phyloP scores from a whole-genome alignment of 2,113 vertebrate species.

The Elgaria multicarinata region DNA sequence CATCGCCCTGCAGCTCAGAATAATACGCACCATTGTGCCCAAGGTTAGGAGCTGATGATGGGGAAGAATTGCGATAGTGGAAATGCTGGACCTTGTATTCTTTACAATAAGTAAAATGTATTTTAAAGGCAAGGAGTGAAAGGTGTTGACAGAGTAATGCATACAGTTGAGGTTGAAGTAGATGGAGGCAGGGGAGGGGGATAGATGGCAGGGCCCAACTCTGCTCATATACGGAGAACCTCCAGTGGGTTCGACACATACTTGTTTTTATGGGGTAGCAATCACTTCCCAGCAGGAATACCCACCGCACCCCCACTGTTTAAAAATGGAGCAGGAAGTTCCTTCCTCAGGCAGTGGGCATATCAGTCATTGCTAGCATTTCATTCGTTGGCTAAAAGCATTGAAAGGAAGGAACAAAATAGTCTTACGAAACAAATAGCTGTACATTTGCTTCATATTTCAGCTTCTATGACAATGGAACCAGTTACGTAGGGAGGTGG shows the following conservation, averaged over 20 bases:
- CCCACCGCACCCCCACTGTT: neutral
- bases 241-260: neutral
- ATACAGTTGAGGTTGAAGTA: neutral
- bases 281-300: neutral
- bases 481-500: no score
- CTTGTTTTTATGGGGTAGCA: no score
- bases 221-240: neutral
- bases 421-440: no score
- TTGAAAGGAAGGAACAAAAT: no score
- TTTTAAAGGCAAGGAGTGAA: neutral
- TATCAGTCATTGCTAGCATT: no score
- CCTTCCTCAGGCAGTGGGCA: no score
- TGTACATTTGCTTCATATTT: no score
- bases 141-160: neutral
- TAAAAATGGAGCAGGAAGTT: no score
- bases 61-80: neutral
- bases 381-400: no score
- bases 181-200: no score
- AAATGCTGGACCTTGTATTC: neutral
- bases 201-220: neutral
- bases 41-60: neutral
- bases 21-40: conserved; percentile 1
- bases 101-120: neutral
- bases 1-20: conserved; percentile 4
- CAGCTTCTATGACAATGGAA: no score